Conservation (phyloP, 2,888 invertebrate genomes). For the Lasioglossum zephyrum region DNA sequence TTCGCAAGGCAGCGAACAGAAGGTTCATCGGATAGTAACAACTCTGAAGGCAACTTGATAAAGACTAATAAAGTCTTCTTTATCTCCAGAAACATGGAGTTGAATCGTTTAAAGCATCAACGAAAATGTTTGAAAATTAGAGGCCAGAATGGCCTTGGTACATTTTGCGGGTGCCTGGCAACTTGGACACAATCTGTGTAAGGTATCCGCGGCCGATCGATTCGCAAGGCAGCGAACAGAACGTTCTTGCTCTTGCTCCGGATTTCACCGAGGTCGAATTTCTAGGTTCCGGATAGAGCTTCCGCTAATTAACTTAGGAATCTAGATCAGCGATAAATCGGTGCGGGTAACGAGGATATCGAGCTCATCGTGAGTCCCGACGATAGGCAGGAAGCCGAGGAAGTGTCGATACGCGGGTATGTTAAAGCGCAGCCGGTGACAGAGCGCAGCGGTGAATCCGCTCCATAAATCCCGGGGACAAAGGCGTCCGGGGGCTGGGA, state of each 20-base stretch:
- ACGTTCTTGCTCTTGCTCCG: neutral
- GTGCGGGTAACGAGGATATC: constrained; percentile 21
- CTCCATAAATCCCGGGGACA: constrained; percentile 58
- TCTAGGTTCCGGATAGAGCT: constrained; percentile 3
- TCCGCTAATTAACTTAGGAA: constrained; percentile 45
- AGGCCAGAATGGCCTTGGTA: no score
- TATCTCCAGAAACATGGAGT: no score
- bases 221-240: neutral
- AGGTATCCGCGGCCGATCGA: neutral
- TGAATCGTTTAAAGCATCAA: no score
- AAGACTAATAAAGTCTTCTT: no score
- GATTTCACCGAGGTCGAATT: neutral
- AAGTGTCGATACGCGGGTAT: constrained; percentile 20
- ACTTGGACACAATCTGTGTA: neutral
- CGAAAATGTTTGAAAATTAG: no score
- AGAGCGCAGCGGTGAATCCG: neutral
- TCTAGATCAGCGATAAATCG: constrained; percentile 17
- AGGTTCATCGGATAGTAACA: neutral
- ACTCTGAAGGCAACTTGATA: no score
- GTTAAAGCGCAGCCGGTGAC: constrained; percentile 2
- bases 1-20: neutral
- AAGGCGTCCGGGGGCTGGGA: constrained; percentile 55
- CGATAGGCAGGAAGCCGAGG: constrained; percentile 39
- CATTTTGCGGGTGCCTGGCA: no score
- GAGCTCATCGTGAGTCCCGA: neutral